Evolutionary conservation across 1,140 invertebrate genomes (phyloP), one percentile per base, ranked within the genome.

Genomic region (Lepidurus couesii): DNA sequence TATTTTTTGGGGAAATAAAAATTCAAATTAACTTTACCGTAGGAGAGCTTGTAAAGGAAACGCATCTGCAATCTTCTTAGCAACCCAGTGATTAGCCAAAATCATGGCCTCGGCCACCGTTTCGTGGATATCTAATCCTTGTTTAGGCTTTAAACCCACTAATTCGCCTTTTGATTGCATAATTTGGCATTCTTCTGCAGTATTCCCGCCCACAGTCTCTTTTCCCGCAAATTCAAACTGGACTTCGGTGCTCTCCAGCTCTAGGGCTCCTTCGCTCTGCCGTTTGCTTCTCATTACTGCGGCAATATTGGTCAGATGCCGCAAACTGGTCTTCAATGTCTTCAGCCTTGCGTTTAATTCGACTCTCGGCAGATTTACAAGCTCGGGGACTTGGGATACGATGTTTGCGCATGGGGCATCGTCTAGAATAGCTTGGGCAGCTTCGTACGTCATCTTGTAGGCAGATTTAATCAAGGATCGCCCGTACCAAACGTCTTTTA

Each of bases 61-160:
- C 16, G 74, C 77, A 76, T 84, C 81, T 75, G 80, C 78, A 73
- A 86, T 85, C 78, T 85, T 85, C 80, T 84, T 84, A 21, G 87
- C 87, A 21, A 86, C 86, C 65, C 85, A 85, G 42, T 86, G 83
- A 82, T 88, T 88, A 8, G 86, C 86, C 74, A 87, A 83, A 80
- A 88, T 86, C 87, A 88, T 88, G 79, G 85, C 87, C 82, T 88
- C 87, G 73, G 87, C 86, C 16, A 88, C 86, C 82, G 86, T 87
- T 44, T 86, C 85, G 80, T 86, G 85, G 43, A 86, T 81, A 79
- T 84, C 83, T 73, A 86, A 78, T 75, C 83, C 83, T 84, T 86
- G 78, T 44, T 81, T 81, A 13, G 78, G 77, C 47, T 79, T 74
- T 6, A 80, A 76, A 24, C 75, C 42, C 44, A 80, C 45, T 10